phyloP scores from a whole-genome alignment of 2,113 vertebrate species.

The Symphodus melops region DNA sequence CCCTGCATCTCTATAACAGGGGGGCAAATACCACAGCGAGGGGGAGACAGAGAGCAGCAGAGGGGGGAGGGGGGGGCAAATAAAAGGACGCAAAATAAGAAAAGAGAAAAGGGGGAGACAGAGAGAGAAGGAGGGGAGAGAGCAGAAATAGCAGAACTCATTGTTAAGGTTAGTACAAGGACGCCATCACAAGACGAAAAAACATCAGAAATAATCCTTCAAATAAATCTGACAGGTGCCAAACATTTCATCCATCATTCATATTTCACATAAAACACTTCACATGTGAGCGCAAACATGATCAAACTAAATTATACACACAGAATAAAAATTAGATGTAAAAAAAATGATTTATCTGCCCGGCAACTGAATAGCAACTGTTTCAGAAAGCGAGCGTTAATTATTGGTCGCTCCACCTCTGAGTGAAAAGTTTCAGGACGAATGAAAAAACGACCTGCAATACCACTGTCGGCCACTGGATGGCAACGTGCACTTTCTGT shows the following conservation, averaged over 20 bases:
- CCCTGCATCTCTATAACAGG: slow-evolving; percentile 82
- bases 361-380: slow-evolving; percentile 66
- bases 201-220: slow-evolving; percentile 18
- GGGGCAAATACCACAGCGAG: slow-evolving; percentile 49
- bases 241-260: background rate
- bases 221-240: background rate
- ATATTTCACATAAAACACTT: background rate
- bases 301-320: too few species aligned
- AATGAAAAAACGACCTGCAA: slow-evolving; percentile 58
- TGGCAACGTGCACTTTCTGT: slow-evolving; percentile 9
- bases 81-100: slow-evolving; percentile 47
- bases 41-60: slow-evolving; percentile 45
- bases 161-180: slow-evolving; percentile 82
- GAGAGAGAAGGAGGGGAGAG: slow-evolving; percentile 28
- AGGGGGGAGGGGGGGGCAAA: slow-evolving; percentile 32
- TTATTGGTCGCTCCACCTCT: slow-evolving; percentile 63
- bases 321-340: background rate
- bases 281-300: background rate
- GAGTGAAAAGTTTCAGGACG: slow-evolving; percentile 48
- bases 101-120: slow-evolving; percentile 5
- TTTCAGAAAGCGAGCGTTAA: slow-evolving; percentile 49
- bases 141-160: slow-evolving; percentile 73
- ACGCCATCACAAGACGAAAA: slow-evolving; percentile 78
- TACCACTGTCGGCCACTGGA: slow-evolving; percentile 45
- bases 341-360: slow-evolving; percentile 71